Base-by-base conservation (phyloP, 2,797 vertebrate species). In the Rhinatrema bivittatum region DNA sequence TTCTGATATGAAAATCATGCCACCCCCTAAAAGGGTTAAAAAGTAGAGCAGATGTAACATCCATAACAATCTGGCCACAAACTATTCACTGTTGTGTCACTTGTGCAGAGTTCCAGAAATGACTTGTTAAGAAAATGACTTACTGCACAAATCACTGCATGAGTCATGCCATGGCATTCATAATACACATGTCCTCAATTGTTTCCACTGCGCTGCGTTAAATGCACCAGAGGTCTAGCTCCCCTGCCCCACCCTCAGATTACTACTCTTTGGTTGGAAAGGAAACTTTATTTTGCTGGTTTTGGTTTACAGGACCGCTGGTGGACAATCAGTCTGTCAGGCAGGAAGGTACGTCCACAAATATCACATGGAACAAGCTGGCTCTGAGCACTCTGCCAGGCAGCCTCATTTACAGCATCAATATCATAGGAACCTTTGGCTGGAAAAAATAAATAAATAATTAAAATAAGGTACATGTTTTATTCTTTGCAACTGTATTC, bases 401-500 rank as follows among this genome's bases (percentile, higher is more conserved):
- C 72, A 50, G 81, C 73, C 62, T 86, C 76, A 7, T 84, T 85
- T 72, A 82, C 56, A 68, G 76, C 61, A 53, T 73, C 64, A 5
- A 85, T 70, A 81, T 87, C 80, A 62, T 76, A 86, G 69, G 76
- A 82, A 52, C 74, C 80, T 74, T 79, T 84, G 66, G 72, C 85
- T 87, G 66, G 62, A 70, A 73, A 75, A 66, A 67, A 46, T 56
- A 64, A 68, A 64, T 53, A 58, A 31, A 37, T 26, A 20, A 50
- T 25, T n/a, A n/a, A n/a, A 20, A 53, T 47, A 65, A 53, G 56
- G 58, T 56, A 74, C 84, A 62, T 62, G 32, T 60, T 83, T 84
- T 78, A 69, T 77, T 70, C 51, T 66, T 40, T 61, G 72, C 54
- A 79, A 43, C 42, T 32, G 58, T 57, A 53, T 56, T 72, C 56